Base-by-base conservation (phyloP, 1,140 invertebrate species). In the Pararge aegeria region DNA sequence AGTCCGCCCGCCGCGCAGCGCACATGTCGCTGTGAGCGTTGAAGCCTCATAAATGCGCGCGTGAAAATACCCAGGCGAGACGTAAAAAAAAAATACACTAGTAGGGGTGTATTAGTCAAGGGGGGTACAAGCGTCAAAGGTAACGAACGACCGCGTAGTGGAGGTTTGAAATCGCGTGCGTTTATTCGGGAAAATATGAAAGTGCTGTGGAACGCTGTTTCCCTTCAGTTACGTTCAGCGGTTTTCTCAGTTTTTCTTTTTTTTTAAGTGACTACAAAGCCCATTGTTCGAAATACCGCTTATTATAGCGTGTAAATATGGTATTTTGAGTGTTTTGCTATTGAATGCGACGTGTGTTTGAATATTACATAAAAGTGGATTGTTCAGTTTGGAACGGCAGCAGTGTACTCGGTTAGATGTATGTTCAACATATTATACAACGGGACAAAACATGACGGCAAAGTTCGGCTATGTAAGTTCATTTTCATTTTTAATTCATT, bases 381-480 rank as follows among this genome's bases (percentile, higher is more conserved):
- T 84, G 83, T 86, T 84, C 77, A 78, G 83, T 87, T 87, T 80
- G 72, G 81, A 75, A 84, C 74, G 73, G 70, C 78, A 57, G 83
- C 77, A 73, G 82, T 70, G 73, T 63, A 86, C 83, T 84, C 80
- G 80, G 83, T 87, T 89, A 89, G 87, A 89, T 89, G 87, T 78
- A 75, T 87, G 83, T 85, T 81, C 79, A 72, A 87, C 77, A 85
- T 87, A 88, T 83, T 83, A 79, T 87, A 87, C 84, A 89, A 90
- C 87, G 81, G 82, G 80, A 87, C 87, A 86, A 89, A 91, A 90
- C 90, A 91, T 91, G 90, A 91, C 90, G 90, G 89, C 87, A 90
- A 90, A 89, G 85, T 86, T 90, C 82, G 88, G 90, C 89, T 91
- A 91, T 91, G 90, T 91, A 74, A 82, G 90, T 90, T 56, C 10